Evolutionary conservation across 2,888 invertebrate species (phyloP).

Genomic region (Epistrophe eligans): DNA sequence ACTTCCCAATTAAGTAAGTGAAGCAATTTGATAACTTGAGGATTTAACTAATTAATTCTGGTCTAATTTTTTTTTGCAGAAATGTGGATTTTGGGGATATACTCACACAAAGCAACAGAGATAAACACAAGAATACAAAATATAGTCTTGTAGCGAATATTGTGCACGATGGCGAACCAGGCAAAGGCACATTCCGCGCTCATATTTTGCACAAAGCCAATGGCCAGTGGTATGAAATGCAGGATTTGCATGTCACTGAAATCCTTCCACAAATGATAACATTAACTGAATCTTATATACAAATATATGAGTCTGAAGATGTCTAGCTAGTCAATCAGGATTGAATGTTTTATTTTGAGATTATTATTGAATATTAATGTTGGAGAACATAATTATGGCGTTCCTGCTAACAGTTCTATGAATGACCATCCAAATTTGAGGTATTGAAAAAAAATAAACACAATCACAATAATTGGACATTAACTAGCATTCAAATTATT

Average conservation of each 20-base stretch:
- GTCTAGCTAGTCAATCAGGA: neutral
- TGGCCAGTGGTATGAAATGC: constrained; percentile 95
- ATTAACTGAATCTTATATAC: constrained; percentile 99
- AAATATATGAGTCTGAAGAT: constrained; percentile 88
- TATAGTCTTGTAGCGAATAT: constrained; percentile 99
- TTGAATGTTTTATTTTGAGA: constrained; percentile 25
- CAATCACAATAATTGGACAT: too few species aligned
- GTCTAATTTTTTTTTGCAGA: constrained; percentile 85
- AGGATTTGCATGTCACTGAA: constrained; percentile 98
- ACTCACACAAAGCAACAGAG: constrained; percentile 92
- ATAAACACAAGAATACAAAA: constrained; percentile 91
- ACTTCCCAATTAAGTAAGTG: constrained; percentile 98
- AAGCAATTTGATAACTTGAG: neutral
- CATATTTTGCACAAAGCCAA: constrained; percentile 96
- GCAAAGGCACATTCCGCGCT: constrained; percentile 96
- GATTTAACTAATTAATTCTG: neutral
- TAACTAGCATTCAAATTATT: too few species aligned
- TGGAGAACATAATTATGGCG: too few species aligned
- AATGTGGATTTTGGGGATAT: constrained; percentile 99
- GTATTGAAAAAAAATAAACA: too few species aligned
- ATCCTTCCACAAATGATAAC: constrained; percentile 99
- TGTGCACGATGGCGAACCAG: constrained; percentile 98
- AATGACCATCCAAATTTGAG: too few species aligned
- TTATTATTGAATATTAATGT: neutral
- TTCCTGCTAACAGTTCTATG: too few species aligned